Conservation (phyloP, 2,113 vertebrate genomes). For the Tetraodon nigroviridis region DNA sequence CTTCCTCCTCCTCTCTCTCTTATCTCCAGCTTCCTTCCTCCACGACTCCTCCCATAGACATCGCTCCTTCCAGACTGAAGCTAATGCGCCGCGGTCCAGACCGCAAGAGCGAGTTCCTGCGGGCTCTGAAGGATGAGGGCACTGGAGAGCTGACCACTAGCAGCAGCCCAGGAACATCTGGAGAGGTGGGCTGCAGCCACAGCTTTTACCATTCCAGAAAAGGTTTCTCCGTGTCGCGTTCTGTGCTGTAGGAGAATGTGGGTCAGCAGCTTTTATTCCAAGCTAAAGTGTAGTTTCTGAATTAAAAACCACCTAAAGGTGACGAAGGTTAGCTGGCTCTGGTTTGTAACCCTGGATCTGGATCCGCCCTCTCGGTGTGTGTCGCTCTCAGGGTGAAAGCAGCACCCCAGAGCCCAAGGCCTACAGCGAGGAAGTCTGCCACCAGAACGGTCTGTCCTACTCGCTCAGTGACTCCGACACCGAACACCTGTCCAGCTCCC, state of each 20-base stretch:
- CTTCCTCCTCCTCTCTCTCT: background rate
- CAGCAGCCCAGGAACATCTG: constrained; percentile 82
- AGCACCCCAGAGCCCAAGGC: constrained; percentile 92
- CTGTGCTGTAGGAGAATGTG: too few species aligned
- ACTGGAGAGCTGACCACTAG: constrained; percentile 84
- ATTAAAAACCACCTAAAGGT: too few species aligned
- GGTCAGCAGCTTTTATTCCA: too few species aligned
- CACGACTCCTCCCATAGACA: constrained; percentile 94
- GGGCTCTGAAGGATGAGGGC: constrained; percentile 90
- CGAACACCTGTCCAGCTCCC: constrained; percentile 90
- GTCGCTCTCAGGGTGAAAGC: constrained; percentile 68
- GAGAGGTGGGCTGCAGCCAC: constrained; percentile 77
- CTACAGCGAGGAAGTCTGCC: constrained; percentile 84
- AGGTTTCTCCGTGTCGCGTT: too few species aligned
- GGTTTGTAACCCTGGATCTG: too few species aligned
- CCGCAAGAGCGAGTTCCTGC: constrained; percentile 94
- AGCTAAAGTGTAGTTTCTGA: too few species aligned
- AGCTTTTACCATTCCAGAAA: too few species aligned
- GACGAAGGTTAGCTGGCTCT: too few species aligned
- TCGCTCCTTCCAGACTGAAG: constrained; percentile 89
- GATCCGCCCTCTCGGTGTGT: constrained; percentile 4
- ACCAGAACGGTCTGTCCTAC: constrained; percentile 90
- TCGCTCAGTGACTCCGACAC: constrained; percentile 85
- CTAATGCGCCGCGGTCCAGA: constrained; percentile 92
- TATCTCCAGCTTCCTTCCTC: constrained; percentile 85